Percentiles rank a stretch among this genome's conserved stretches.
phyloP scores from a whole-genome alignment of 2,113 vertebrate species.

The Hydropotes inermis region DNA sequence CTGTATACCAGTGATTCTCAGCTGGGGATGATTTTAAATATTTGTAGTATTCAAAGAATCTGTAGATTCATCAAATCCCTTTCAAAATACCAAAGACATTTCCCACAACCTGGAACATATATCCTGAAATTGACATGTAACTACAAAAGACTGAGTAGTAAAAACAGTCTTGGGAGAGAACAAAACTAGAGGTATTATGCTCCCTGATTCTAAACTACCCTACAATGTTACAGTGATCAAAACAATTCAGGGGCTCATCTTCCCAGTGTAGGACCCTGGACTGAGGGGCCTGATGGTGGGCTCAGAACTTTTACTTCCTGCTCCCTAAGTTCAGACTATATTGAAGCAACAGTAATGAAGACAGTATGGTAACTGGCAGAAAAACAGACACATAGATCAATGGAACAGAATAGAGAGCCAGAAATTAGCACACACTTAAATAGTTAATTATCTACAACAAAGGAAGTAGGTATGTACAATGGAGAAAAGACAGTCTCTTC shows the following conservation, averaged over 20 bases:
- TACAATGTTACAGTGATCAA: neutral
- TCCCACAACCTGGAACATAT: neutral
- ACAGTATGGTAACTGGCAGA: neutral
- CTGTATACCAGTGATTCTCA: neutral
- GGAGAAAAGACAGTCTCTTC: neutral
- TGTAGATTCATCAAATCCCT: neutral
- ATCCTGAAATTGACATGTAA: neutral
- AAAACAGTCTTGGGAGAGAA: neutral
- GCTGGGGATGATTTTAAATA: neutral
- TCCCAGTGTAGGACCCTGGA: neutral
- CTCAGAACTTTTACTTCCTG: neutral
- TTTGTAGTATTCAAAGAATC: neutral
- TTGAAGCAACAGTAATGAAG: neutral
- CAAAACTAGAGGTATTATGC: neutral
- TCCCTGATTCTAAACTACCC: neutral
- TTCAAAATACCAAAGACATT: neutral
- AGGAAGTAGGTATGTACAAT: neutral
- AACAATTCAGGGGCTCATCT: neutral
- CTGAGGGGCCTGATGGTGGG: neutral
- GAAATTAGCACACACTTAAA: neutral
- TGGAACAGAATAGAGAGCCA: neutral
- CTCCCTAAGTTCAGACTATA: neutral
- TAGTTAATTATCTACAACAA: neutral
- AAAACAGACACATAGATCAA: neutral
- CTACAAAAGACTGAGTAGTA: neutral